phyloP scores from a whole-genome alignment of 1,140 invertebrate genomes.

The Tetragonula clypearis region DNA sequence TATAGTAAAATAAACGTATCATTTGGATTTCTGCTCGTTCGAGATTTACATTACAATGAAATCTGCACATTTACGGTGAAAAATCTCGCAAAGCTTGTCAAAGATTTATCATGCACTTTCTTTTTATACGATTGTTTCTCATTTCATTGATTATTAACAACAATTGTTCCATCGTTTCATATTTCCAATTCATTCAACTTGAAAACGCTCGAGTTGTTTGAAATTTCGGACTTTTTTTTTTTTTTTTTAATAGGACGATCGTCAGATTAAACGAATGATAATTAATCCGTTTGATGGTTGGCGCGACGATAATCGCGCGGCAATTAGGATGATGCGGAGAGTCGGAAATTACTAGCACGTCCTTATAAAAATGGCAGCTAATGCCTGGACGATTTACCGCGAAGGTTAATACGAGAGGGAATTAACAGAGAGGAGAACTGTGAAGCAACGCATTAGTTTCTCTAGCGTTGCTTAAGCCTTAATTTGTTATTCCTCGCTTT shows the following conservation, averaged over 20 bases:
- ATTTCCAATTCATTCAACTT: no score
- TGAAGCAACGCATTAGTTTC: constrained; percentile 4
- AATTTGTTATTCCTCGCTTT: background rate
- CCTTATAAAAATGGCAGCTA: constrained; percentile 18
- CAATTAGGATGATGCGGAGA: constrained; percentile 29
- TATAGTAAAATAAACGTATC: no score
- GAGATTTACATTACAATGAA: no score
- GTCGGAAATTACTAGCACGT: constrained; percentile 22
- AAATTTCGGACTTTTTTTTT: background rate
- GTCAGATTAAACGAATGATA: constrained; percentile 31
- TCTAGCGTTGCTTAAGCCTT: constrained; percentile 8
- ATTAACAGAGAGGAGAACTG: constrained; percentile 17
- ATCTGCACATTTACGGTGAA: no score
- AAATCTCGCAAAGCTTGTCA: no score
- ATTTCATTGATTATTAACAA: no score
- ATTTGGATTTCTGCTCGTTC: no score
- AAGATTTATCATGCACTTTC: no score
- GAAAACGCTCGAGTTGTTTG: no score
- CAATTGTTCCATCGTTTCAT: no score
- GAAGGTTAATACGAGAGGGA: constrained; percentile 13
- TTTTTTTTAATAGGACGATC: constrained; percentile 11
- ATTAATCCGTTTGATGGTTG: constrained; percentile 25
- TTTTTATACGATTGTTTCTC: no score
- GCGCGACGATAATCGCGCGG: constrained; percentile 20
- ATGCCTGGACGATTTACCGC: constrained; percentile 33